Percentiles rank a stretch among this genome's conserved stretches.
These are phyloP conservation scores for Erpetoichthys calabaricus DNA, from an alignment of 2,797 vertebrate species.

Conservation along the genomic window DNA sequence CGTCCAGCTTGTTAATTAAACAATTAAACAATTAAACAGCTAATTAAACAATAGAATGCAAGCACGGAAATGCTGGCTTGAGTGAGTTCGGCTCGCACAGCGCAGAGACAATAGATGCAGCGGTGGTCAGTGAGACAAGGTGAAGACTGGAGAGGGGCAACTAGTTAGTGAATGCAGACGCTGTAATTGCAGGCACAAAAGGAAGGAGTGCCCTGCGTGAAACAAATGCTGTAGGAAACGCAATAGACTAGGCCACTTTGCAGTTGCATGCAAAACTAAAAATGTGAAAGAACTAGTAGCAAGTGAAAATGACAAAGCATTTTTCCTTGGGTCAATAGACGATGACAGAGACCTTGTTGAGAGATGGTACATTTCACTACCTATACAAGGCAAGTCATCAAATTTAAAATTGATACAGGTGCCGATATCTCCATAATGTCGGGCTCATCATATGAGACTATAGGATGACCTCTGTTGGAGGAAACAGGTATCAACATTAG, in stretches of 20 bases:
- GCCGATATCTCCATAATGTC: background rate
- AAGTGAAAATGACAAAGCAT: background rate
- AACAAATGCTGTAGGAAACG: conserved; percentile 6
- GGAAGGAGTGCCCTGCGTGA: background rate
- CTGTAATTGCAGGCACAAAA: background rate
- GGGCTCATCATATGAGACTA: no score
- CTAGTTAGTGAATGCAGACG: background rate
- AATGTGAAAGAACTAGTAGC: conserved; percentile 2
- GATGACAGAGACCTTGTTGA: background rate
- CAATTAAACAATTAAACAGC: no score
- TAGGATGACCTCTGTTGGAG: no score
- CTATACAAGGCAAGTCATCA: background rate
- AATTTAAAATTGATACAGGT: background rate
- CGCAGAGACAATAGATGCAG: background rate
- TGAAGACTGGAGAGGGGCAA: background rate
- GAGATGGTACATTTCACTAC: background rate
- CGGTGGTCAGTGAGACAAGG: background rate
- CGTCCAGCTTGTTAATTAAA: no score
- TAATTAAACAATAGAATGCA: no score
- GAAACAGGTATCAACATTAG: background rate
- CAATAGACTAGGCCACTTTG: conserved; percentile 8
- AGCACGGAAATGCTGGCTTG: no score
- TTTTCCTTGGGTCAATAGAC: conserved; percentile 4
- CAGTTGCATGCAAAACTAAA: conserved; percentile 10
- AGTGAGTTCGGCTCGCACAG: background rate